Evolutionary conservation across 1,140 invertebrate genomes (phyloP).

Genomic region (Anoplolepis gracilipes): DNA sequence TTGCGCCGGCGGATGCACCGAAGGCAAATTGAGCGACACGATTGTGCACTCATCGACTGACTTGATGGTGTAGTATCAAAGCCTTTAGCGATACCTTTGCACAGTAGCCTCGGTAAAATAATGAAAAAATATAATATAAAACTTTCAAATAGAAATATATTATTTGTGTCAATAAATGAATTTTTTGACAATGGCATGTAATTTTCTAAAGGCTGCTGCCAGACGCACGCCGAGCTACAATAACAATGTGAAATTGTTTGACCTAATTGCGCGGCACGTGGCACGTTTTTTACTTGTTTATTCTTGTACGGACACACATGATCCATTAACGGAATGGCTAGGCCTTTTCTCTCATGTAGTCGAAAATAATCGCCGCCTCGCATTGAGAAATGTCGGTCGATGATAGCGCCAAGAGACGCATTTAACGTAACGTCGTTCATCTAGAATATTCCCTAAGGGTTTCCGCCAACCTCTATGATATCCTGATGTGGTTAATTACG

Average conservation of each 20-base stretch:
- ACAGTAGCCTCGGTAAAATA: not conserved
- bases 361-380: slow-evolving; percentile 52
- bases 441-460: slow-evolving; percentile 11
- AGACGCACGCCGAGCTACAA: not conserved
- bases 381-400: slow-evolving; percentile 47
- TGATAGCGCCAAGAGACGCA: slow-evolving; percentile 56
- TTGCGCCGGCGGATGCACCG: not conserved
- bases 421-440: slow-evolving; percentile 45
- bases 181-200: not conserved
- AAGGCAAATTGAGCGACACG: slow-evolving; percentile 32
- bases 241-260: slow-evolving; percentile 30
- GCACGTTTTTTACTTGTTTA: slow-evolving; percentile 46
- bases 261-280: slow-evolving; percentile 44
- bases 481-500: slow-evolving; percentile 38
- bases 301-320: slow-evolving; percentile 35
- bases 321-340: slow-evolving; percentile 51
- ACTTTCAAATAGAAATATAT: not conserved
- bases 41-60: slow-evolving; percentile 34
- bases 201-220: not conserved
- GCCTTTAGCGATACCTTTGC: not conserved
- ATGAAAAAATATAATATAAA: not conserved
- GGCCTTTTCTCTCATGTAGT: not conserved
- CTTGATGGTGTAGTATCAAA: slow-evolving; percentile 10
- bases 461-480: not conserved
- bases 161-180: not conserved